Percentiles rank a stretch among this genome's conserved stretches.
These are phyloP conservation scores for Rhagoletis zephyria DNA, from an alignment of 1,140 invertebrate species.

Conservation along the genomic window DNA sequence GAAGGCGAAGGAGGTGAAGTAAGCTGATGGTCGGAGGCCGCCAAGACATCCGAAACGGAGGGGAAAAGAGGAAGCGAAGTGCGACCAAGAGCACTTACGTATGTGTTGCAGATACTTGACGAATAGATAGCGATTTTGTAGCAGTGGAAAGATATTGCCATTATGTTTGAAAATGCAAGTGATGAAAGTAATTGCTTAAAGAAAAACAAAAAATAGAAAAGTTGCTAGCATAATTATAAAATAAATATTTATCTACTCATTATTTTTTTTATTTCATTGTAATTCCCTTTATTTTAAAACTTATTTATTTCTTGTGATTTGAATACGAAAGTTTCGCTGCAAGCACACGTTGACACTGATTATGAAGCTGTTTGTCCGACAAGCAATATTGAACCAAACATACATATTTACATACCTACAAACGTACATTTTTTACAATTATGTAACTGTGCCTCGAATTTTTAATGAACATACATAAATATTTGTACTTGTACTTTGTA, in stretches of 20 bases:
- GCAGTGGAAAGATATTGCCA: not conserved
- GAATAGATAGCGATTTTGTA: no score
- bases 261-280: not conserved
- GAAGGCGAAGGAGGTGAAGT: slow-evolving; percentile 54
- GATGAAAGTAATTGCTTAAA: no score
- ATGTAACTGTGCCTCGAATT: not conserved
- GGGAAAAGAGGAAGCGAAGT: not conserved
- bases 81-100: no score
- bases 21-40: not conserved
- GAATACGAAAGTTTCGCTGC: slow-evolving; percentile 42
- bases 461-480: slow-evolving; percentile 8
- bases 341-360: slow-evolving; percentile 18
- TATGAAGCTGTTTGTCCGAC: not conserved
- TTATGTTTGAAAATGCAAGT: no score
- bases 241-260: not conserved
- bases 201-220: not conserved
- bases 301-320: slow-evolving; percentile 8
- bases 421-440: no score
- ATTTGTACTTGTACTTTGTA: slow-evolving; percentile 4
- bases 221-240: not conserved
- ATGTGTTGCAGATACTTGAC: no score
- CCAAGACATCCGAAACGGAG: not conserved
- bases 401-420: no score
- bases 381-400: not conserved
- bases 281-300: not conserved